Conservation (phyloP, 2,797 vertebrate genomes). For the Gallinago solitaria region DNA sequence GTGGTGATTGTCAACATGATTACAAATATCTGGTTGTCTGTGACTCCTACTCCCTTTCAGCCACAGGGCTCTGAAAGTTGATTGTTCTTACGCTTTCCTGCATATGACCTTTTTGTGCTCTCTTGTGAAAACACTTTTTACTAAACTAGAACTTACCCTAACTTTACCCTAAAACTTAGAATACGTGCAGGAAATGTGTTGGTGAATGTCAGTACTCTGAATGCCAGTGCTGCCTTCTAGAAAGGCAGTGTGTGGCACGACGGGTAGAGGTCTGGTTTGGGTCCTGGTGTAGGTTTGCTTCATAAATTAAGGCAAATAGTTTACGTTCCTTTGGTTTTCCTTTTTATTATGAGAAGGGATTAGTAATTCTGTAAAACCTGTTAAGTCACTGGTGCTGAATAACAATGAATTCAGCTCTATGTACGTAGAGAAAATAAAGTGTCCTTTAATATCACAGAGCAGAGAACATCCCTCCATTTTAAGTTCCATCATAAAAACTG, state of each 20-base stretch:
- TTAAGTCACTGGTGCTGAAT: background rate
- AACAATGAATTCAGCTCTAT: background rate
- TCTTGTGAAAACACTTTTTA: background rate
- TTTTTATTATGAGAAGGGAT: background rate
- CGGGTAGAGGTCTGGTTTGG: background rate
- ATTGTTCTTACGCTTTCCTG: rapidly evolving
- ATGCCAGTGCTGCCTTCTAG: background rate
- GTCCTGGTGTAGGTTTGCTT: background rate
- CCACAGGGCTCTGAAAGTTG: background rate
- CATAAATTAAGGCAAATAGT: background rate
- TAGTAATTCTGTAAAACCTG: conserved; percentile 10
- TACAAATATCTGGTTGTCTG: too few species aligned
- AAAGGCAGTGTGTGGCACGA: background rate
- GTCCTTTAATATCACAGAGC: background rate
- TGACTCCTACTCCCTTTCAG: background rate
- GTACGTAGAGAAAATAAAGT: background rate
- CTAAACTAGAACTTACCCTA: too few species aligned
- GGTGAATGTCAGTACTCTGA: background rate
- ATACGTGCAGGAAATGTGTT: background rate
- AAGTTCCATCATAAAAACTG: background rate
- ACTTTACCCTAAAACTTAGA: background rate
- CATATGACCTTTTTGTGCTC: rapidly evolving
- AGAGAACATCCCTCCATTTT: background rate
- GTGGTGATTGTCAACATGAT: background rate
- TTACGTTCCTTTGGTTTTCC: background rate